These are phyloP conservation scores for Odontomachus brunneus DNA, from an alignment of 1,140 invertebrate species.

Conservation along the genomic window DNA sequence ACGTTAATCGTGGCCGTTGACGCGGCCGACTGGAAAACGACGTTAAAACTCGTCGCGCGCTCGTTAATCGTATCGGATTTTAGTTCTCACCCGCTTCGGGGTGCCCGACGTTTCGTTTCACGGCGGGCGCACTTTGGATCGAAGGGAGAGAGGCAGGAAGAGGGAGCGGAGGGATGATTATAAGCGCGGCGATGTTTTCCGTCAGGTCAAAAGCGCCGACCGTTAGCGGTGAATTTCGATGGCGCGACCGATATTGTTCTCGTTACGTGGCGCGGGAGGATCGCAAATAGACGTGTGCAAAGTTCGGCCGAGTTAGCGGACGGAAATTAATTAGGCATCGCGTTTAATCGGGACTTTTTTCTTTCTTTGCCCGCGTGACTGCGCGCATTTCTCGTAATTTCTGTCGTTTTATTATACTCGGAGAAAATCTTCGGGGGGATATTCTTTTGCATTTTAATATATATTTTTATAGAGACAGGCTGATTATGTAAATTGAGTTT, in stretches of 20 bases:
- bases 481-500: conserved; percentile 18
- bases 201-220: neutral
- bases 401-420: neutral
- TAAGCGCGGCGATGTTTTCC: conserved; percentile 25
- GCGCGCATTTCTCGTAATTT: neutral
- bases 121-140: conserved; percentile 36
- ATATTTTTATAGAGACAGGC: conserved; percentile 7
- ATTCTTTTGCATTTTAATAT: neutral
- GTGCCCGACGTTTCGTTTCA: conserved; percentile 70
- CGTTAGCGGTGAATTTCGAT: conserved; percentile 23
- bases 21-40: conserved; percentile 56
- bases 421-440: neutral
- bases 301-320: neutral
- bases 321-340: too few species aligned
- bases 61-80: conserved; percentile 64
- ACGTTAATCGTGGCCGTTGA: conserved; percentile 61
- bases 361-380: neutral
- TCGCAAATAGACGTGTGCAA: neutral
- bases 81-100: conserved; percentile 59
- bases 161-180: too few species aligned
- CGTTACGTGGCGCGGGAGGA: neutral
- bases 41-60: conserved; percentile 60
- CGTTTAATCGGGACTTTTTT: neutral
- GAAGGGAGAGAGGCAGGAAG: conserved; percentile 7
- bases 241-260: conserved; percentile 12